Evolutionary conservation across 2,797 vertebrate species (phyloP).

Genomic region (Cheirogaleus major): DNA sequence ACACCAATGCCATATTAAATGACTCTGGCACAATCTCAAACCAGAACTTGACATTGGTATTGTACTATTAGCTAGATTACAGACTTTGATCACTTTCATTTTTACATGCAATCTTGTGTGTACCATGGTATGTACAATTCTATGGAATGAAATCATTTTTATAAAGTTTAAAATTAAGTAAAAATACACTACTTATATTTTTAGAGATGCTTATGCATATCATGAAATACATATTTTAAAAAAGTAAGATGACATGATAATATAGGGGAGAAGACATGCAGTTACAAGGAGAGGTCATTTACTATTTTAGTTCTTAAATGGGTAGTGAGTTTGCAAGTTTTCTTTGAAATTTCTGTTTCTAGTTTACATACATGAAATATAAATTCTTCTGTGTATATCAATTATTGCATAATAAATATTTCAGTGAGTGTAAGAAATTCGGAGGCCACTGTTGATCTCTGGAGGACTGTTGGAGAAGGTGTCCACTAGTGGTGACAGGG

Average conservation of each 20-base stretch:
- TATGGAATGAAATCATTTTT: neutral
- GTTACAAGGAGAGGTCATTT: neutral
- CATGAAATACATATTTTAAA: neutral
- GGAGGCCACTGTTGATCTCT: neutral
- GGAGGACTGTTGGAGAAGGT: neutral
- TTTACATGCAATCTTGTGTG: neutral
- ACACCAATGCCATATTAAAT: neutral
- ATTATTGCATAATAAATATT: neutral
- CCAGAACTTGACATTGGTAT: rapidly evolving
- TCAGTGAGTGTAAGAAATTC: neutral
- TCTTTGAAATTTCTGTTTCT: neutral
- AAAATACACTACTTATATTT: neutral
- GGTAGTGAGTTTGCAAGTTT: neutral
- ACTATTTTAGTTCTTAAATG: neutral
- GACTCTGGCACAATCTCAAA: neutral
- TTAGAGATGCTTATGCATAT: neutral
- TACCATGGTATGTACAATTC: neutral
- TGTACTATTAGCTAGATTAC: neutral
- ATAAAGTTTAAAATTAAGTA: neutral
- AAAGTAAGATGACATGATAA: neutral
- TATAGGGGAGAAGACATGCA: neutral
- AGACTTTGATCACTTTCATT: too few species aligned
- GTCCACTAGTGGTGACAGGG: too few species aligned
- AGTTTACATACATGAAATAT: neutral
- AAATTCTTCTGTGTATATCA: neutral